A percentile compares a stretch with the other conserved stretches of the same genome.
Conservation (phyloP, 2,797 vertebrate species). For the Sylvilagus floridanus region DNA sequence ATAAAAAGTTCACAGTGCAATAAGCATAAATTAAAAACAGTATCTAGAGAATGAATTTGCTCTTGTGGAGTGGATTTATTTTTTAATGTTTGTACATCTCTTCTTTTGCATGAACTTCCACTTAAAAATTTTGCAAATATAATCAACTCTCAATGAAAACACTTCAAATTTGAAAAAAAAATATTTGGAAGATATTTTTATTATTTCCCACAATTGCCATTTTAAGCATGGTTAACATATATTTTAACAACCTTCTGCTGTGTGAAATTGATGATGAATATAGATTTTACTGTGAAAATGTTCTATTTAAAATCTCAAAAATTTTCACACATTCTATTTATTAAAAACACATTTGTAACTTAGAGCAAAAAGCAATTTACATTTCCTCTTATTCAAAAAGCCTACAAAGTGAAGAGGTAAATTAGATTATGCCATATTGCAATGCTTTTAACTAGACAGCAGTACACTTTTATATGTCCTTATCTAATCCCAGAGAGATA, state of each 20-base stretch:
- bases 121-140: constrained; percentile 44
- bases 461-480: neutral
- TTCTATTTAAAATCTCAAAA: constrained; percentile 66
- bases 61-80: neutral
- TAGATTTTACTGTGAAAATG: constrained; percentile 73
- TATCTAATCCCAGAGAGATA: neutral
- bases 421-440: neutral
- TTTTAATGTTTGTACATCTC: neutral
- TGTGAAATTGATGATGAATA: constrained; percentile 69
- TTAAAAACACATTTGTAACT: constrained; percentile 62
- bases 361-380: constrained; percentile 39
- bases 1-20: neutral
- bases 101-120: neutral
- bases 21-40: neutral
- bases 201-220: constrained; percentile 36
- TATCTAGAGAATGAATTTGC: neutral
- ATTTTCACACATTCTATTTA: constrained; percentile 69
- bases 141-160: constrained; percentile 4
- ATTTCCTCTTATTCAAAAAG: constrained; percentile 62
- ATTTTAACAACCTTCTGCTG: constrained; percentile 68
- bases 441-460: constrained; percentile 53
- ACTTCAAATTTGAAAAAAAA: constrained; percentile 14
- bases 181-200: constrained; percentile 50
- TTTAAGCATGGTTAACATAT: constrained; percentile 63
- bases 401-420: constrained; percentile 33